Evolutionary conservation across 2,888 invertebrate genomes (phyloP).

Genomic region (Nemotelus pantherinus): DNA sequence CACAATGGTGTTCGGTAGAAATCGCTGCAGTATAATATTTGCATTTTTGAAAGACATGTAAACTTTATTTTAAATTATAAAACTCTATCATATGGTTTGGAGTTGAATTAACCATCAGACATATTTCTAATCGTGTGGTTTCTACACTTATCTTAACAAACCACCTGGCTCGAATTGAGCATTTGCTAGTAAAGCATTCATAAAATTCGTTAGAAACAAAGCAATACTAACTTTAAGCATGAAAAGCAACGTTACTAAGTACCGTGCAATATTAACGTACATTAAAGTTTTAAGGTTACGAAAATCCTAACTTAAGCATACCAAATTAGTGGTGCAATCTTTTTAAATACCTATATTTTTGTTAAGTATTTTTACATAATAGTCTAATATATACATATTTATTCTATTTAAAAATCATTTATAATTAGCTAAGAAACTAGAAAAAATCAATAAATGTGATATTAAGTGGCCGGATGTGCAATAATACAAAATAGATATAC

Average conservation of each 20-base stretch:
- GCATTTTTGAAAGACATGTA: too few species aligned
- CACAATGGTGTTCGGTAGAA: background rate
- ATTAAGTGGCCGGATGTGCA: slow-evolving; percentile 51
- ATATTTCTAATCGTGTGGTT: too few species aligned
- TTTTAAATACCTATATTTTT: slow-evolving; percentile 2
- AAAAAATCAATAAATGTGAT: slow-evolving; percentile 48
- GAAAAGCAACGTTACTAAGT: slow-evolving; percentile 33
- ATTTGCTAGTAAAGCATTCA: too few species aligned
- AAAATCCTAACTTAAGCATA: slow-evolving; percentile 1
- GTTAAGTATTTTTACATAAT: background rate
- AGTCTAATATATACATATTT: slow-evolving; percentile 9
- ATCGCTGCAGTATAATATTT: background rate
- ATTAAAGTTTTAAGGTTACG: background rate
- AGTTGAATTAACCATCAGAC: too few species aligned
- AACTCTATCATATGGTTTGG: too few species aligned
- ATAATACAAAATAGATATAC: slow-evolving; percentile 42
- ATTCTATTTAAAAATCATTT: slow-evolving; percentile 23
- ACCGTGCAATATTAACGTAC: slow-evolving; percentile 32
- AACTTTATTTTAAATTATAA: too few species aligned
- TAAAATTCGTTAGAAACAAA: background rate
- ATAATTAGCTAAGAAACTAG: background rate
- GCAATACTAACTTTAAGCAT: slow-evolving; percentile 27
- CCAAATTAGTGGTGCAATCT: slow-evolving; percentile 42
- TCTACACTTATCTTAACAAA: too few species aligned
- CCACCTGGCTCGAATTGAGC: too few species aligned